Evolutionary conservation across 2,113 vertebrate species (phyloP).

Genomic region (Lynx canadensis): DNA sequence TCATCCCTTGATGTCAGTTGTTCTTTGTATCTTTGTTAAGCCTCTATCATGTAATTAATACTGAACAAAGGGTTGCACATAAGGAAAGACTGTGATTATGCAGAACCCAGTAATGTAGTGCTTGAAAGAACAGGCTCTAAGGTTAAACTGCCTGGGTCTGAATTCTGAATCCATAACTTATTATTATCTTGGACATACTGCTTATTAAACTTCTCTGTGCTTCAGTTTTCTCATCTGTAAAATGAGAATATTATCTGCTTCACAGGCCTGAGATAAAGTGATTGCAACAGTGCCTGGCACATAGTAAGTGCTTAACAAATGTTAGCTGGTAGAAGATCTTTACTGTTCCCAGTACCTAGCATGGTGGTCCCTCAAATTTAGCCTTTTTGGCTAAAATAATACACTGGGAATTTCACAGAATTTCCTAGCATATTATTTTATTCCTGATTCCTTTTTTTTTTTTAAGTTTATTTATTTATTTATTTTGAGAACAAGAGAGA

Average conservation of each 20-base stretch:
- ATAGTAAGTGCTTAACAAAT: background rate
- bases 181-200: background rate
- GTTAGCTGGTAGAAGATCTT: background rate
- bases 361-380: background rate
- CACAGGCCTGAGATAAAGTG: background rate
- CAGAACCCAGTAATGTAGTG: background rate
- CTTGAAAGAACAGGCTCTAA: background rate
- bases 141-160: background rate
- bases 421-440: background rate
- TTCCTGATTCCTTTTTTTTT: background rate
- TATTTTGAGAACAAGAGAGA: no score
- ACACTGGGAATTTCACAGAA: background rate
- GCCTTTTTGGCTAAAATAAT: background rate
- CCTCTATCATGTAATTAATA: background rate
- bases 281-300: background rate
- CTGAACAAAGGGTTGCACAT: background rate
- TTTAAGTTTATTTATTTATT: no score
- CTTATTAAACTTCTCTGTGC: background rate
- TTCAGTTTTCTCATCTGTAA: background rate
- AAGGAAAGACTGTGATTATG: background rate
- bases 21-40: constrained; percentile 24
- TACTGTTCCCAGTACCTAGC: background rate
- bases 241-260: background rate
- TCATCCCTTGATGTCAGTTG: background rate
- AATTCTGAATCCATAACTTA: background rate